Percentiles rank a stretch among this genome's conserved stretches.
These are phyloP conservation scores for Onychorhynchus coronatus DNA, from an alignment of 2,113 vertebrate species.

Conservation along the genomic window DNA sequence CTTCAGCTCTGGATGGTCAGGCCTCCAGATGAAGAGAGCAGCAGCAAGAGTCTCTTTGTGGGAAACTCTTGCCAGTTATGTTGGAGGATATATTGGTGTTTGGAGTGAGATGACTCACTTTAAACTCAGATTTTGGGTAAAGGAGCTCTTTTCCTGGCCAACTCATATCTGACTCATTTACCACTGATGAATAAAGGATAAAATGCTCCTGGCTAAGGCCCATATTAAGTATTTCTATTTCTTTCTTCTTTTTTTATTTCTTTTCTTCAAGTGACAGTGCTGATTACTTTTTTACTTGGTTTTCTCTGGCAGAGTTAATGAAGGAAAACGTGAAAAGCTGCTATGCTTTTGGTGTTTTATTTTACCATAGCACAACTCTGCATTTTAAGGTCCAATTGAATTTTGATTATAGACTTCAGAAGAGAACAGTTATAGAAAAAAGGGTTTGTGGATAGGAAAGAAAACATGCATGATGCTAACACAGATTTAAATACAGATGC, in stretches of 20 bases:
- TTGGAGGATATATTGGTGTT: slow-evolving; percentile 78
- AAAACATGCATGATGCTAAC: neutral
- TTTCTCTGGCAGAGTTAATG: slow-evolving; percentile 46
- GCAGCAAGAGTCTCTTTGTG: slow-evolving; percentile 64
- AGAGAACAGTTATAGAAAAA: slow-evolving; percentile 20
- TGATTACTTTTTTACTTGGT: slow-evolving; percentile 56
- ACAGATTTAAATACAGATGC: slow-evolving; percentile 14
- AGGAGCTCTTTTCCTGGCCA: slow-evolving; percentile 77
- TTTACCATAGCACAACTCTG: slow-evolving; percentile 44
- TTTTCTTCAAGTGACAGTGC: slow-evolving; percentile 66
- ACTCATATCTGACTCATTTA: slow-evolving; percentile 82
- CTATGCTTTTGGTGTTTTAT: neutral
- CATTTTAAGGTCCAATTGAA: slow-evolving; percentile 8
- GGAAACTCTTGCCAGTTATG: slow-evolving; percentile 72
- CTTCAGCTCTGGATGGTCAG: slow-evolving; percentile 11
- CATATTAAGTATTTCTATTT: slow-evolving; percentile 73
- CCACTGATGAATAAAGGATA: slow-evolving; percentile 77
- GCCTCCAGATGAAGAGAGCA: slow-evolving; percentile 54
- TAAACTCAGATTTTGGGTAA: slow-evolving; percentile 77
- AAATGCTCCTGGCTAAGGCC: slow-evolving; percentile 75
- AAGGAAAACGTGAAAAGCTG: slow-evolving; percentile 16
- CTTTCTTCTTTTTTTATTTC: slow-evolving; percentile 55
- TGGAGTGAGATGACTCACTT: slow-evolving; percentile 81
- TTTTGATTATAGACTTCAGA: slow-evolving; percentile 46
- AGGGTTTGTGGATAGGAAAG: slow-evolving; percentile 10